Evolutionary conservation across 1,140 invertebrate genomes (phyloP).

Genomic region (Microplitis mediator): DNA sequence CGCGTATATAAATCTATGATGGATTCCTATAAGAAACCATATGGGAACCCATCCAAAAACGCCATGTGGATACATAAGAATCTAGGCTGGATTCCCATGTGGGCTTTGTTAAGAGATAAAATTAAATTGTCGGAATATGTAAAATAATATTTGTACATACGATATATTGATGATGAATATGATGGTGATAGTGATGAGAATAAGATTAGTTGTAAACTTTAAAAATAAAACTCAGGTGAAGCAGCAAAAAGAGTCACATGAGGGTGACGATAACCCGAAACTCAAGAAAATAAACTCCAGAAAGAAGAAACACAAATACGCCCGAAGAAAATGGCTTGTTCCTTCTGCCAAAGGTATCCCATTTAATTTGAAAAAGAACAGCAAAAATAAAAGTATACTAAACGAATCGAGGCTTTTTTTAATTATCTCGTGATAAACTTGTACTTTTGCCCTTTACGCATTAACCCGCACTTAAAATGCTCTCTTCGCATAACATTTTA

Average conservation of each 20-base stretch:
- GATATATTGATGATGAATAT: too few relatives aligned
- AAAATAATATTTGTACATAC: neutral
- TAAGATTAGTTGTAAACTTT: constrained; percentile 26
- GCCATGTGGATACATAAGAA: too few relatives aligned
- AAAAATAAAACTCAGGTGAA: constrained; percentile 49
- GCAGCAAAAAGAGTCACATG: constrained; percentile 45
- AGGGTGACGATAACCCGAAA: constrained; percentile 35
- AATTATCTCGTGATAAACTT: too few relatives aligned
- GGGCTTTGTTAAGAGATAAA: too few relatives aligned
- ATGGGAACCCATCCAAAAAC: too few relatives aligned
- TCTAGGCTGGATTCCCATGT: too few relatives aligned
- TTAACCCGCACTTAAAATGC: too few relatives aligned
- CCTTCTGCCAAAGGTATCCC: constrained; percentile 47
- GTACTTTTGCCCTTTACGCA: too few relatives aligned
- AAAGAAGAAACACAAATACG: constrained; percentile 41
- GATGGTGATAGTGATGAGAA: neutral
- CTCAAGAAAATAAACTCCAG: constrained; percentile 37
- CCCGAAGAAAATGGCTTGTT: constrained; percentile 38
- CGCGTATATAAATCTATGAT: too few relatives aligned
- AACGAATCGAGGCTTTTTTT: too few relatives aligned
- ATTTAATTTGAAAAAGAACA: neutral
- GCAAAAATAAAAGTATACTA: too few relatives aligned
- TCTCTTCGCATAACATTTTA: neutral
- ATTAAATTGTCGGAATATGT: neutral
- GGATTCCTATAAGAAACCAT: too few relatives aligned